Conservation (phyloP, 2,888 invertebrate genomes). For the Xylocampa areola region DNA sequence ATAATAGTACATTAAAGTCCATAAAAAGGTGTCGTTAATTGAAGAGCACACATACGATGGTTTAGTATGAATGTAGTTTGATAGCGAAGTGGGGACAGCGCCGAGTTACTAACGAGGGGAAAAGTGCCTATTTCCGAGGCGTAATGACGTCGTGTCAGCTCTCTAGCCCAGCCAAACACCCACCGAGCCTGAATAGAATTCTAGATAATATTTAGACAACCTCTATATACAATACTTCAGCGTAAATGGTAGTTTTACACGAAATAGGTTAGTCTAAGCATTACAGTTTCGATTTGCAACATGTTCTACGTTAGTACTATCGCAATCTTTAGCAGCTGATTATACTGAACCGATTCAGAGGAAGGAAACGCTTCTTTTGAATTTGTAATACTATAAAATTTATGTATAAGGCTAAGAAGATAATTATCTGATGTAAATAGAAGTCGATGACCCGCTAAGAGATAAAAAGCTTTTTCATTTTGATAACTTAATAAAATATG, state of each 20-base stretch:
- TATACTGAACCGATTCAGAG: conserved; percentile 1
- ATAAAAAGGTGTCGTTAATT: conserved; percentile 63
- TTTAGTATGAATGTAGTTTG: conserved; percentile 66
- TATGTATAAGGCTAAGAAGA: conserved; percentile 26
- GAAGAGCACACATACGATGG: conserved; percentile 62
- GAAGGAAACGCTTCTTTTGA: conserved; percentile 13
- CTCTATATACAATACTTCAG: conserved; percentile 41
- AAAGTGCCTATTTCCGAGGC: conserved; percentile 89
- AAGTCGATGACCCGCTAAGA: conserved; percentile 28
- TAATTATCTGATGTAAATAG: conserved; percentile 42
- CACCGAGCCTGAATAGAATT: conserved; percentile 60
- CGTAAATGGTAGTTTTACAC: conserved; percentile 17
- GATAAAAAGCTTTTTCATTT: conserved; percentile 45
- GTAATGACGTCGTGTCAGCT: conserved; percentile 86
- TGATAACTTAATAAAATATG: conserved; percentile 36
- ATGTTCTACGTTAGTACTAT: conserved; percentile 7
- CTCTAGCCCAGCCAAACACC: conserved; percentile 66
- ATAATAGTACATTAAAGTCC: conserved; percentile 1
- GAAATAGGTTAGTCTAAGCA: conserved; percentile 25
- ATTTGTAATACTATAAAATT: conserved; percentile 42
- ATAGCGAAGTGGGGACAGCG: conserved; percentile 72
- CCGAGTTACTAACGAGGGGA: conserved; percentile 87
- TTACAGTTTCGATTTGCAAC: not conserved
- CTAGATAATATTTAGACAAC: conserved; percentile 66
- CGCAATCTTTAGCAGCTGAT: conserved; percentile 15